Percentiles rank a stretch among this genome's conserved stretches.
Conservation (phyloP, 2,797 vertebrate genomes). For the Pristis pectinata region DNA sequence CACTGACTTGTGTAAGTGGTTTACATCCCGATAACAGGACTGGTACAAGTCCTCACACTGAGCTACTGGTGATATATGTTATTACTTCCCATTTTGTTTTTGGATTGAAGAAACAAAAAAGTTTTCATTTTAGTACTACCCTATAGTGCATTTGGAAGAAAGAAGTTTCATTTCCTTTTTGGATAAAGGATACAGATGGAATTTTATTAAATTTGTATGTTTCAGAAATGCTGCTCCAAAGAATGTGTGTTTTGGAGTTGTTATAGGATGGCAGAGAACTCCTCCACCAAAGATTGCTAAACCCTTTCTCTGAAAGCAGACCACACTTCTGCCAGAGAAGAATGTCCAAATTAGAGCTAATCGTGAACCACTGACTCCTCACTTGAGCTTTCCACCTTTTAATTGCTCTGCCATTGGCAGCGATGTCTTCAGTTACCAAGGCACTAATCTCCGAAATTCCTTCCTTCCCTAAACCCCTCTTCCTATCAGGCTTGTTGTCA, state of each 20-base stretch:
- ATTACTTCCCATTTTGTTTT: neutral
- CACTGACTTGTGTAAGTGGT: neutral
- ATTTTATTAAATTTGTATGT: neutral
- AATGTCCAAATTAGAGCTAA: neutral
- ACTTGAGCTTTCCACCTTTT: no score
- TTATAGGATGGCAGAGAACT: neutral
- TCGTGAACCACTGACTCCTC: neutral
- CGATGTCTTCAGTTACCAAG: no score
- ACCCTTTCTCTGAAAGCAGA: no score
- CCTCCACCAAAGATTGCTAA: no score
- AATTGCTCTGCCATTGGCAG: neutral
- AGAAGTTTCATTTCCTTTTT: neutral
- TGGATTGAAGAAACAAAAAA: neutral
- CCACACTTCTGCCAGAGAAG: neutral
- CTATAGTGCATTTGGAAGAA: neutral
- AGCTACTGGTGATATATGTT: neutral
- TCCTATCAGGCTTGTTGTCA: no score
- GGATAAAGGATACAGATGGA: neutral
- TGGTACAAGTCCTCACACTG: neutral
- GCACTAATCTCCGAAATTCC: neutral
- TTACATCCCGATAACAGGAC: neutral
- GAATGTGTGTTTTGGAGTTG: neutral
- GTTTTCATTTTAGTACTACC: neutral
- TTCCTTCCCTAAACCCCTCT: neutral
- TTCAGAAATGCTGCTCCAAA: neutral